Evolutionary conservation across 2,888 invertebrate species (phyloP), one percentile per base, ranked within the genome.

Genomic region (Drosophila vallismaia): DNA sequence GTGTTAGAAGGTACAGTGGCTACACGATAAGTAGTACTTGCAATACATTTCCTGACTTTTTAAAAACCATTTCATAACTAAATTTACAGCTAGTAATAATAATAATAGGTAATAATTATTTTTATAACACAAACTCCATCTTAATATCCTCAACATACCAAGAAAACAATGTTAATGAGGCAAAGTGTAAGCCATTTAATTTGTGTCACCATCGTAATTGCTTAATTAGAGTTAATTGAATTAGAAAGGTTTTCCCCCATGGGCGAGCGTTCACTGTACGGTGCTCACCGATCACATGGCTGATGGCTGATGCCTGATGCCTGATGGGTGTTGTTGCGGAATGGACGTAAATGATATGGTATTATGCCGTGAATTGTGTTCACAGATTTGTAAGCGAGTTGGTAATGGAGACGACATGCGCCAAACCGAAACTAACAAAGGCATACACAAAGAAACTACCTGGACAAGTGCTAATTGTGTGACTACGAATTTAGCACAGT

Each of bases 381-480:
- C 44, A 46, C 29, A 26, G 31, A 10, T 28, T 50, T 29, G 51
- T 62, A 36, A 33, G 24, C 42, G 9, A 52, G 50, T 52, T 51
- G 71, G 48, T 71, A 69, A 71, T 69, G 69, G 52, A 51, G 67
- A 40, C 56, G 57, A 69, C 69, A 71, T 63, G 71, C 71, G 71
- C 69, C 31, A 29, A 36, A 49, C 52, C 12, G 36, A 36, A 46
- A 46, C 68, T 40, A 45, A 55, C 49, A 55, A 36, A 36, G 36
- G 6, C 36, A 36, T 36, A 2, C n/a, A 36, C n/a, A 44, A 24
- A 44, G 9, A 14, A 19, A 44, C 4, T 10, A 19, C 10, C 19
- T 24, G 19, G 7, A 54, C 77, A 86, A 76, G 82, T 87, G 82
- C 70, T 87, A 82, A 82, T 78, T 87, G 74, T 53, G 49, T 36